Base-by-base conservation (phyloP, 1,140 invertebrate genomes). In the Tetragonula clypearis region DNA sequence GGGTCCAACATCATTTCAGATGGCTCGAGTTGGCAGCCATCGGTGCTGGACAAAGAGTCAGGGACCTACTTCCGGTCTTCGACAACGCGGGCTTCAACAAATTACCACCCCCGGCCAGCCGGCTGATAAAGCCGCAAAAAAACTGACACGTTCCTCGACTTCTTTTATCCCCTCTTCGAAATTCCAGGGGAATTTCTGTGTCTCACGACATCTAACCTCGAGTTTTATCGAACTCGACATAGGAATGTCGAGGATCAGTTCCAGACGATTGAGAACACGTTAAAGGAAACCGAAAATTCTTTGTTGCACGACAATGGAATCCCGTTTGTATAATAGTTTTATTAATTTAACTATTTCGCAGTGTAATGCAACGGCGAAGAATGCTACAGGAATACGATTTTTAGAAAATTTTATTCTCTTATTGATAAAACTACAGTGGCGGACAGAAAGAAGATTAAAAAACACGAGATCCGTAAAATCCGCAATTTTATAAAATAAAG, bases 41-140 rank as follows among this genome's bases (percentile, higher is more conserved):
- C 55, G 92, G 93, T 76, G 90, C 92, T 58, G 97, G 97, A 83
- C 95, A 94, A 87, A 96, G 97, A 92, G 97, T 97, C 76, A 96
- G 97, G 84, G 97, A 97, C 90, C 94, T 98, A 72, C 95, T 98
- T 83, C 97, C 97, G 56, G 97, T 98, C 26, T 98, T 98, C 92
- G 97, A 98, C 93, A 97, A 97, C 89, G 96, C 97, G 83, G 97
- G 97, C 21, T 98, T 98, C 94, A 95, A 95, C 81, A 97, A 97
- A 94, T 96, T 98, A 93, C 97, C 97, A 65, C 96, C 97, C 87
- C 97, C 97, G 79, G 95, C 97, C 12, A 97, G 96, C 88, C 96
- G 97, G 90, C 95, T 97, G 87, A 96, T 98, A 89, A 98, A 97
- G 92, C 97, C 97, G n/a, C 92, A 94, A 77, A 92, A 93, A 88